Evolutionary conservation across 2,888 invertebrate genomes (phyloP).

Genomic region (Rhimphoctona megacephalus): DNA sequence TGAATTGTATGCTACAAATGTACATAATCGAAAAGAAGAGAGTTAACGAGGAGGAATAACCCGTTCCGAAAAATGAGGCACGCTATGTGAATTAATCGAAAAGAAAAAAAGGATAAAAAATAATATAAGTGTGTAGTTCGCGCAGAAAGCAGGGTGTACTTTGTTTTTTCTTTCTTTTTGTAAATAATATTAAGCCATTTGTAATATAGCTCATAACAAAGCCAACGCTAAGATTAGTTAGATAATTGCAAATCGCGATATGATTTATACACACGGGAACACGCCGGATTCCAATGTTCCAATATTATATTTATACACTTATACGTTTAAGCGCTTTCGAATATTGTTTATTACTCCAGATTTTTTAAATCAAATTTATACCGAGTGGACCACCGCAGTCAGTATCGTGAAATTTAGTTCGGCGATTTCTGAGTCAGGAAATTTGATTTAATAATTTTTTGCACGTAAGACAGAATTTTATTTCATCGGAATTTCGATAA

Average conservation of each 20-base stretch:
- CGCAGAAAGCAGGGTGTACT: constrained; percentile 66
- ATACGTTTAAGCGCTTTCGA: constrained; percentile 20
- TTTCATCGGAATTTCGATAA: not conserved
- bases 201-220: constrained; percentile 72
- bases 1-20: constrained; percentile 78
- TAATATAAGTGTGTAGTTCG: constrained; percentile 53
- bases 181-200: constrained; percentile 78
- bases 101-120: not conserved
- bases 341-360: not conserved
- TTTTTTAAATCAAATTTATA: not conserved
- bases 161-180: constrained; percentile 64
- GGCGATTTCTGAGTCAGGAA: not conserved
- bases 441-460: not conserved
- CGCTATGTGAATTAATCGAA: constrained; percentile 65
- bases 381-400: not conserved
- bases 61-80: constrained; percentile 41
- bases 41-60: not conserved
- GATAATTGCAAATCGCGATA: constrained; percentile 55
- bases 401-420: not conserved
- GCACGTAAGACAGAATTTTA: not conserved
- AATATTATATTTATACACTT: constrained; percentile 39
- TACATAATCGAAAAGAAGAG: constrained; percentile 69
- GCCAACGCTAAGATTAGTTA: constrained; percentile 64
- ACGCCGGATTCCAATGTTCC: constrained; percentile 49
- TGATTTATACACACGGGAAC: constrained; percentile 53